Conservation (phyloP, 2,888 invertebrate genomes). For the Mechanitis mazaeus region DNA sequence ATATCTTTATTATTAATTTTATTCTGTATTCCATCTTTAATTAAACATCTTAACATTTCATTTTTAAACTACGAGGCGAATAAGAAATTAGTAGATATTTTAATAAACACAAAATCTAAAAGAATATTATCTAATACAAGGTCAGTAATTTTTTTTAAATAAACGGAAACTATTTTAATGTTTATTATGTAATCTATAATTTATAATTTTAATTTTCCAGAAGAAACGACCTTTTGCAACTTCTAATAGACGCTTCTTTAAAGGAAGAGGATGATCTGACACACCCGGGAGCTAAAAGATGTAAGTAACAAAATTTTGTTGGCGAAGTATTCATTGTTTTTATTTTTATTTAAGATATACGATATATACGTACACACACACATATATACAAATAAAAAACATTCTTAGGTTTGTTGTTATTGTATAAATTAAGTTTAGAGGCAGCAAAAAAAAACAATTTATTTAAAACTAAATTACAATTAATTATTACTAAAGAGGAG, state of each 20-base stretch:
- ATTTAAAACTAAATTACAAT: too few relatives aligned
- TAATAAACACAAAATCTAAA: conserved; percentile 59
- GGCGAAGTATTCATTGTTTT: too few relatives aligned
- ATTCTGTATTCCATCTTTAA: conserved; percentile 52
- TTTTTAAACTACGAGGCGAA: conserved; percentile 54
- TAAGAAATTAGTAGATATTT: conserved; percentile 52
- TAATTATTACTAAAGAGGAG: too few relatives aligned
- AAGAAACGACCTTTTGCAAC: conserved; percentile 54
- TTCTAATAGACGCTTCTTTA: conserved; percentile 64
- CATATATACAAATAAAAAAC: too few relatives aligned
- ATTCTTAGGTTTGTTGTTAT: too few relatives aligned
- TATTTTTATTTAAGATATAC: too few relatives aligned
- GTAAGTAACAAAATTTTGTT: conserved; percentile 35
- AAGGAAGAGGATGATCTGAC: conserved; percentile 48
- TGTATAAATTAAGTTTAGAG: too few relatives aligned
- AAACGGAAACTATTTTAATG: neutral
- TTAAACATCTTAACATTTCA: conserved; percentile 52
- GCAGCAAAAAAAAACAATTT: too few relatives aligned
- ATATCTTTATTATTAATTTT: conserved; percentile 48
- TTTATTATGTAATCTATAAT: neutral
- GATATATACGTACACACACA: too few relatives aligned
- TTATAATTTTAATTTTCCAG: conserved; percentile 15
- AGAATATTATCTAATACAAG: conserved; percentile 47
- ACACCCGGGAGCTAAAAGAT: conserved; percentile 33
- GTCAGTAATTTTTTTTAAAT: conserved; percentile 38